These are phyloP conservation scores for Argynnis bischoffii DNA, from an alignment of 2,888 invertebrate genomes.

Conservation along the genomic window DNA sequence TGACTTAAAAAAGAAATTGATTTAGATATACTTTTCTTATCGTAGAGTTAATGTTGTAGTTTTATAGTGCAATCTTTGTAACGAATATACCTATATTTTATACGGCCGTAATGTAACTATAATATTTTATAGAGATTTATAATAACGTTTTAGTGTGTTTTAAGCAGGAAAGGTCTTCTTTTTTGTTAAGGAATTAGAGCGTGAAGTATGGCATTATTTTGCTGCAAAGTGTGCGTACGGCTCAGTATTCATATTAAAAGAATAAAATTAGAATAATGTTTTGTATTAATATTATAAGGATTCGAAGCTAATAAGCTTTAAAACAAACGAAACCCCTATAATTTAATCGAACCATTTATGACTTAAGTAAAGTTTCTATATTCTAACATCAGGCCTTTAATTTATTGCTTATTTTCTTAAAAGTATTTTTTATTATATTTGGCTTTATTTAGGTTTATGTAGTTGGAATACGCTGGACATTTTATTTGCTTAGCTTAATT, in stretches of 20 bases:
- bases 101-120: not conserved
- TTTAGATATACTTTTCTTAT: constrained; percentile 3
- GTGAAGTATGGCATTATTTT: constrained; percentile 19
- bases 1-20: constrained; percentile 10
- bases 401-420: no score
- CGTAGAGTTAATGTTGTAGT: not conserved
- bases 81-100: not conserved
- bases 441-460: not conserved
- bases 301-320: not conserved
- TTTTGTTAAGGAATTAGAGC: constrained; percentile 31
- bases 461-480: not conserved
- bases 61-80: not conserved
- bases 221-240: constrained; percentile 23
- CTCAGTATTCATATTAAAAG: constrained; percentile 20
- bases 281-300: not conserved
- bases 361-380: no score
- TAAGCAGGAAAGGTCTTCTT: constrained; percentile 21
- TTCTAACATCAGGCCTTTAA: no score
- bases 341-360: no score
- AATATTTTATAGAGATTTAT: not conserved
- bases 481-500: constrained; percentile 22
- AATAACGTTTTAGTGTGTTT: constrained; percentile 22
- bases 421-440: not conserved
- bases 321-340: not conserved
- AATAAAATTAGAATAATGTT: not conserved